phyloP scores from a whole-genome alignment of 2,797 vertebrate species.

The Enoplosus armatus region DNA sequence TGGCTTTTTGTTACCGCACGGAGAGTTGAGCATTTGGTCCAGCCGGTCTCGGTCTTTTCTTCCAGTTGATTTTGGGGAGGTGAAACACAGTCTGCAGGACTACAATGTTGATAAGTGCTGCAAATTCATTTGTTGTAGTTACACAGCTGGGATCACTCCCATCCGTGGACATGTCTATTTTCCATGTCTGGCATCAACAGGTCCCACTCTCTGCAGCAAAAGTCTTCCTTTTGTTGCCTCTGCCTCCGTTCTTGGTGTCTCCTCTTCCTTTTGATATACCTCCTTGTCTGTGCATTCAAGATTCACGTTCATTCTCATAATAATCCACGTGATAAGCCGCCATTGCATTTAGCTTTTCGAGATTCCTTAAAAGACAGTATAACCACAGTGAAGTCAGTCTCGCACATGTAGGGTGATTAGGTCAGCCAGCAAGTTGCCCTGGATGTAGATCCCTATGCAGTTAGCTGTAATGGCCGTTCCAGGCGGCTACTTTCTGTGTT shows the following conservation, averaged over 20 bases:
- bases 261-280: not conserved
- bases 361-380: not conserved
- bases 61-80: not conserved
- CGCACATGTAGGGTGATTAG: too few relatives aligned
- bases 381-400: not conserved
- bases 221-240: not conserved
- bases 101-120: conserved; percentile 7
- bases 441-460: too few relatives aligned
- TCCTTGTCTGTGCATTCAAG: not conserved
- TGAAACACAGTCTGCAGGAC: not conserved
- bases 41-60: not conserved
- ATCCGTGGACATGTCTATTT: not conserved
- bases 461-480: too few relatives aligned
- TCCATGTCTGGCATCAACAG: not conserved
- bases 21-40: not conserved
- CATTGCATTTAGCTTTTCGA: not conserved
- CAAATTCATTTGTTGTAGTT: conserved; percentile 34
- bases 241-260: not conserved
- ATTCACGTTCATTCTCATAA: not conserved
- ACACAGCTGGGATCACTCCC: conserved; percentile 25
- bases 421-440: too few relatives aligned
- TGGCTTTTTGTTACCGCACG: not conserved
- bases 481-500: too few relatives aligned
- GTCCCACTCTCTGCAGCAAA: not conserved
- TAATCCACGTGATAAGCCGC: not conserved